phyloP scores from a whole-genome alignment of 2,113 vertebrate genomes.

The Acrocephalus kingi region DNA sequence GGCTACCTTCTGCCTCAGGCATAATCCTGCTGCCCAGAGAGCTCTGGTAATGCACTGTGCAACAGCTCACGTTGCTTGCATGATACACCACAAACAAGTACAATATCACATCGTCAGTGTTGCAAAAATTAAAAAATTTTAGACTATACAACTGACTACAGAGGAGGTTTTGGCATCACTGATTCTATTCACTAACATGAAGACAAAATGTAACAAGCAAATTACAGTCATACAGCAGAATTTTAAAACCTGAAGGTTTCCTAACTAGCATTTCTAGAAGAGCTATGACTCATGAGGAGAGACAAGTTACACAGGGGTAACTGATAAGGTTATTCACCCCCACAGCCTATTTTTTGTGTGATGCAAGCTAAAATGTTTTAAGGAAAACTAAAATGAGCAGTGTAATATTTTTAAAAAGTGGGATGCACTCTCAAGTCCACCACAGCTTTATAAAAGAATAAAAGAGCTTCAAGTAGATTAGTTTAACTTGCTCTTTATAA shows the following conservation, averaged over 20 bases:
- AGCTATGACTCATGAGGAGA: neutral
- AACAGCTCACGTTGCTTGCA: fast-evolving
- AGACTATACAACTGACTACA: neutral
- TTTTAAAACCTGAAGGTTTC: neutral
- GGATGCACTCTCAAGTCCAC: neutral
- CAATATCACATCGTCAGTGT: neutral
- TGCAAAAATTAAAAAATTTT: neutral
- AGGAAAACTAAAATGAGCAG: neutral
- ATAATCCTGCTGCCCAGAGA: neutral
- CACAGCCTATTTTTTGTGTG: neutral
- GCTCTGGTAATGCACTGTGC: neutral
- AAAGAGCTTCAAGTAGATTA: neutral
- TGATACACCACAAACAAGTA: neutral
- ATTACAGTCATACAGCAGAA: neutral
- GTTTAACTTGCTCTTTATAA: neutral
- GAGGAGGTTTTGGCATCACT: neutral
- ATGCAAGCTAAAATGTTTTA: neutral
- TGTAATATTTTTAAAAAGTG: neutral
- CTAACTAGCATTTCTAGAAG: neutral
- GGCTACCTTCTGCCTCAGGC: neutral
- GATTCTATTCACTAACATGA: neutral
- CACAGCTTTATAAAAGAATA: neutral
- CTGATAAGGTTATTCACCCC: neutral
- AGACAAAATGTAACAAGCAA: neutral
- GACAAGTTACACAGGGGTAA: neutral